Percentiles rank a stretch among this genome's conserved stretches.
Evolutionary conservation across 2,113 vertebrate species (phyloP).

Genomic region (Loxodonta africana): DNA sequence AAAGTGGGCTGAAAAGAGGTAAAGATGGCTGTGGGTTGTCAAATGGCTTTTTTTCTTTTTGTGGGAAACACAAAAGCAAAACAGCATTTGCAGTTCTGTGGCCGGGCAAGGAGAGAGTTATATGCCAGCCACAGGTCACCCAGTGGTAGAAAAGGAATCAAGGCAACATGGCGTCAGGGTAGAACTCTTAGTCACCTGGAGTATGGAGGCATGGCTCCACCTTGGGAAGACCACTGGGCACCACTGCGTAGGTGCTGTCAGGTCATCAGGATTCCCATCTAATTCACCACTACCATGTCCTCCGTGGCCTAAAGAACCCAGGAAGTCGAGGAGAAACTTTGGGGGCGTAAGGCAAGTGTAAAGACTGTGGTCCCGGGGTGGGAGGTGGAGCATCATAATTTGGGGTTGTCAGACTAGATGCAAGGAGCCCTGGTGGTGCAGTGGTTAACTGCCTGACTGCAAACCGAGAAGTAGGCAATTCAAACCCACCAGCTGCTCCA

Average conservation of each 20-base stretch:
- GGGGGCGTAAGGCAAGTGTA: neutral
- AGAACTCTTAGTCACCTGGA: neutral
- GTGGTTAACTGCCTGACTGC: no score
- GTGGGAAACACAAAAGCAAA: neutral
- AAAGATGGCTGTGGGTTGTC: neutral
- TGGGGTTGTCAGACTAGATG: neutral
- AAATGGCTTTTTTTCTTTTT: neutral
- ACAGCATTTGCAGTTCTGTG: neutral
- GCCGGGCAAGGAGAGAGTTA: neutral
- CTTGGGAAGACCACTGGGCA: neutral
- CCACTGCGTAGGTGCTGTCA: no score
- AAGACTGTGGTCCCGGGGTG: neutral
- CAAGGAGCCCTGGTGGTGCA: no score
- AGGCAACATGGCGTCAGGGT: rapidly evolving
- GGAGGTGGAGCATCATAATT: neutral
- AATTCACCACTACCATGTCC: neutral
- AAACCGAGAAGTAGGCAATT: no score
- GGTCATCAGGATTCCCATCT: neutral
- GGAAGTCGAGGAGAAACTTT: neutral
- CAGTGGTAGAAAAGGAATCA: neutral
- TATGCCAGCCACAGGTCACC: neutral
- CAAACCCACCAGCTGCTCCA: no score
- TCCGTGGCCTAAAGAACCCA: neutral
- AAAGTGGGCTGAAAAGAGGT: neutral
- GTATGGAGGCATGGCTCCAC: neutral